phyloP scores from a whole-genome alignment of 2,113 vertebrate species.

The Cololabis saira region DNA sequence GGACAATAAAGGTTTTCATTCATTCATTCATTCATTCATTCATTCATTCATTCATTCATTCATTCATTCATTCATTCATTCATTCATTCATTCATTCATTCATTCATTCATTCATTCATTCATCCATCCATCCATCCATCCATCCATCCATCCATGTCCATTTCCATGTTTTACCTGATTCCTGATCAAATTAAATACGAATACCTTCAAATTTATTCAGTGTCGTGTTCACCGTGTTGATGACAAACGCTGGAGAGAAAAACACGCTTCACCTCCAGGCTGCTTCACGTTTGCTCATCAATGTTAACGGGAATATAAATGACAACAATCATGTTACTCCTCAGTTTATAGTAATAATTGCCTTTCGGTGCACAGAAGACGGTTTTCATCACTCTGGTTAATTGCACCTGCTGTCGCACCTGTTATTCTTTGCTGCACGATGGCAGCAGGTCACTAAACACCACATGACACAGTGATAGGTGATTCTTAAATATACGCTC shows the following conservation, averaged over 20 bases:
- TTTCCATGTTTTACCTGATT: no score
- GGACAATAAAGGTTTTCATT: no score
- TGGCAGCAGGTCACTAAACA: neutral
- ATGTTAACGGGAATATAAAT: constrained; percentile 22
- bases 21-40: no score
- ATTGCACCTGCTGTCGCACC: constrained; percentile 14
- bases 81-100: no score
- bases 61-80: no score
- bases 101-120: no score
- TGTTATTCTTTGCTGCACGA: constrained; percentile 9
- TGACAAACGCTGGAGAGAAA: neutral
- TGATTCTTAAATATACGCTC: neutral
- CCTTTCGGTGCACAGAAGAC: constrained; percentile 14
- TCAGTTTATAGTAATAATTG: constrained; percentile 36
- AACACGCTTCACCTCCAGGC: constrained; percentile 20
- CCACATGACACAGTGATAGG: neutral
- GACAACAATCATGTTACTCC: constrained; percentile 33
- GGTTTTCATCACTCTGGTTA: constrained; percentile 32
- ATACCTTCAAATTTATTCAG: neutral
- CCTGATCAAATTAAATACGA: no score
- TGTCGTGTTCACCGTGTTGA: neutral
- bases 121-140: no score
- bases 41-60: no score
- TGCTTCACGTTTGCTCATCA: constrained; percentile 30
- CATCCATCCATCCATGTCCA: no score